These are phyloP conservation scores for Ranitomeya imitator DNA, from an alignment of 2,113 vertebrate genomes.

Conservation along the genomic window DNA sequence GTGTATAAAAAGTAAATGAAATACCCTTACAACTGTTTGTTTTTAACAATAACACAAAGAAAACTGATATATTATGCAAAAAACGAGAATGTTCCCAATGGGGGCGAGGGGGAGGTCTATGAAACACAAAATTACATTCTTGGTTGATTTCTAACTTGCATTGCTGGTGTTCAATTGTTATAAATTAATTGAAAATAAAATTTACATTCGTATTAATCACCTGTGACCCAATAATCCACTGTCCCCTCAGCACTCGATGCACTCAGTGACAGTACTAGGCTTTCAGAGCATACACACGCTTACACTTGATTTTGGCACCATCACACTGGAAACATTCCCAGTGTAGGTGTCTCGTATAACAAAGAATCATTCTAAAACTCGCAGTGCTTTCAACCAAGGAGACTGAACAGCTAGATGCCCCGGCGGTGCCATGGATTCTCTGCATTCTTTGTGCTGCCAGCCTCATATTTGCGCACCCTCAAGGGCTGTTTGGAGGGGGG, in stretches of 20 bases:
- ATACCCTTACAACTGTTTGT: not conserved
- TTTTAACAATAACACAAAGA: not conserved
- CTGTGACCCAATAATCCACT: not conserved
- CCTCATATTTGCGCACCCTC: constrained; percentile 50
- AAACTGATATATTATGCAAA: not conserved
- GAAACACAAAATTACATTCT: too few relatives aligned
- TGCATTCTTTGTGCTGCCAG: constrained; percentile 53
- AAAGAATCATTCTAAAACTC: constrained; percentile 50
- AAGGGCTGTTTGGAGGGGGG: constrained; percentile 23
- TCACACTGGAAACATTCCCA: constrained; percentile 32
- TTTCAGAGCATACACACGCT: constrained; percentile 15
- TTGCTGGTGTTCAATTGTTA: not conserved
- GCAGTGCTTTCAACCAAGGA: constrained; percentile 11
- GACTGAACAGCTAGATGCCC: constrained; percentile 11
- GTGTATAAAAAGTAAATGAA: too few relatives aligned
- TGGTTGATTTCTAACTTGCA: not conserved
- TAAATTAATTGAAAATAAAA: not conserved
- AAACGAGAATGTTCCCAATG: not conserved
- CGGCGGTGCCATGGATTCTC: constrained; percentile 51
- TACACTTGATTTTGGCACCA: constrained; percentile 37
- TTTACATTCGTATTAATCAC: not conserved
- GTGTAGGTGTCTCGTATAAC: constrained; percentile 50
- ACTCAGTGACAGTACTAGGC: not conserved
- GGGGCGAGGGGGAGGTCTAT: too few relatives aligned
- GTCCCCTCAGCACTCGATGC: not conserved